Evolutionary conservation across 2,113 vertebrate species (phyloP).

Genomic region (Jacana jacana): DNA sequence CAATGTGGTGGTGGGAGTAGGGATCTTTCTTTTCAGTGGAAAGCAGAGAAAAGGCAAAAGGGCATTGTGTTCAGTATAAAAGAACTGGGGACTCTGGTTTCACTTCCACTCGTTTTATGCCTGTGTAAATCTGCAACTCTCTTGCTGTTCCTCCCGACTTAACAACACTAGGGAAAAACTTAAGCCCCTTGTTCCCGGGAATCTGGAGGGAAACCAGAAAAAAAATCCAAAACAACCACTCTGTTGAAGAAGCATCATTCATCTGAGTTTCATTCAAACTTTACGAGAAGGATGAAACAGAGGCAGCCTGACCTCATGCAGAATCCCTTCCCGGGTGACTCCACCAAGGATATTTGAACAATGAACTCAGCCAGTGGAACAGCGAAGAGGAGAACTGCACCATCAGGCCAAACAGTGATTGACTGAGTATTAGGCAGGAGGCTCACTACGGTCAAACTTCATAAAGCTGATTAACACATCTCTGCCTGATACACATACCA

Average conservation of each 20-base stretch:
- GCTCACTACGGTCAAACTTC: not conserved
- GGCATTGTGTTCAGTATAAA: constrained; percentile 20
- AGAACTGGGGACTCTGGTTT: constrained; percentile 35
- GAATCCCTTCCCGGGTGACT: not conserved
- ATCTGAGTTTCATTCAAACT: constrained; percentile 6
- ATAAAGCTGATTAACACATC: constrained; percentile 44
- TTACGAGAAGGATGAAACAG: constrained; percentile 17
- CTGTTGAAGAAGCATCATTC: not conserved
- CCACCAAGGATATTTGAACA: not conserved
- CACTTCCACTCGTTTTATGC: constrained; percentile 27
- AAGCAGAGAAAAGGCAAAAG: constrained; percentile 35
- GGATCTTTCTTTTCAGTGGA: constrained; percentile 37
- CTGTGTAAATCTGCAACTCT: not conserved
- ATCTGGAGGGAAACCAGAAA: constrained; percentile 24
- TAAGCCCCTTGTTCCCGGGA: constrained; percentile 32
- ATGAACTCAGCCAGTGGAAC: constrained; percentile 27
- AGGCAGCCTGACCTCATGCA: not conserved
- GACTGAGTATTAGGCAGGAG: not conserved
- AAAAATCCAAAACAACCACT: not conserved
- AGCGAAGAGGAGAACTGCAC: not conserved
- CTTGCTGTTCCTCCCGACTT: not conserved
- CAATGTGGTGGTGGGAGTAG: constrained; percentile 38
- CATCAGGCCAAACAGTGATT: not conserved
- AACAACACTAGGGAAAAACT: constrained; percentile 11
- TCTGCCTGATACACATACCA: not conserved